A percentile compares a stretch with the other conserved stretches of the same genome.
phyloP scores from a whole-genome alignment of 2,888 invertebrate species.

The Petrophora chlorosata region DNA sequence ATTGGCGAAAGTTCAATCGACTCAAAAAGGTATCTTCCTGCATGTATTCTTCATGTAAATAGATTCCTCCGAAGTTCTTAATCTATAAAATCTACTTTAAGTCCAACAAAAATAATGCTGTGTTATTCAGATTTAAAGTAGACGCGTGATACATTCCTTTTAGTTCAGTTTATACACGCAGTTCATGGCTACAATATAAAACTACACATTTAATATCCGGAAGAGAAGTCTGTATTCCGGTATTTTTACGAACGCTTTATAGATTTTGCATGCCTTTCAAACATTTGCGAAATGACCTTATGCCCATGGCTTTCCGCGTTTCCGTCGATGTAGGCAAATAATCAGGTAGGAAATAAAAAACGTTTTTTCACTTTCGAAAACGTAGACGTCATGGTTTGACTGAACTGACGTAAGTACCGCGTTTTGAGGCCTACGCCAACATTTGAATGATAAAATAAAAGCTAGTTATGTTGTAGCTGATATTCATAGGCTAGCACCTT shows the following conservation, averaged over 20 bases:
- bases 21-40: too few relatives aligned
- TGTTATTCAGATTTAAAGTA: too few relatives aligned
- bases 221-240: conserved; percentile 13
- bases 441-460: too few relatives aligned
- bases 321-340: conserved; percentile 9
- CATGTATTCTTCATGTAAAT: not conserved
- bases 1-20: too few relatives aligned
- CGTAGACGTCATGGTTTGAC: too few relatives aligned
- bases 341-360: conserved; percentile 6
- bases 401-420: too few relatives aligned
- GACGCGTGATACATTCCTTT: too few relatives aligned
- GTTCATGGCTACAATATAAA: conserved; percentile 19
- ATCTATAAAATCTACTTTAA: conserved; percentile 4
- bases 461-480: too few relatives aligned
- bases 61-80: not conserved
- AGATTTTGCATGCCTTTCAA: conserved; percentile 9
- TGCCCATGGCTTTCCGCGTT: conserved; percentile 11
- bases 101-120: conserved; percentile 1
- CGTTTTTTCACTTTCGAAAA: not conserved
- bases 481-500: too few relatives aligned
- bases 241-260: conserved; percentile 9
- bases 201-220: conserved; percentile 13
- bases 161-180: not conserved
- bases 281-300: conserved; percentile 10
- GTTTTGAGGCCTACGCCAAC: too few relatives aligned